A percentile compares a stretch with the other conserved stretches of the same genome.
Evolutionary conservation across 2,888 invertebrate genomes (phyloP).

Genomic region (Pseudoips prasinana): DNA sequence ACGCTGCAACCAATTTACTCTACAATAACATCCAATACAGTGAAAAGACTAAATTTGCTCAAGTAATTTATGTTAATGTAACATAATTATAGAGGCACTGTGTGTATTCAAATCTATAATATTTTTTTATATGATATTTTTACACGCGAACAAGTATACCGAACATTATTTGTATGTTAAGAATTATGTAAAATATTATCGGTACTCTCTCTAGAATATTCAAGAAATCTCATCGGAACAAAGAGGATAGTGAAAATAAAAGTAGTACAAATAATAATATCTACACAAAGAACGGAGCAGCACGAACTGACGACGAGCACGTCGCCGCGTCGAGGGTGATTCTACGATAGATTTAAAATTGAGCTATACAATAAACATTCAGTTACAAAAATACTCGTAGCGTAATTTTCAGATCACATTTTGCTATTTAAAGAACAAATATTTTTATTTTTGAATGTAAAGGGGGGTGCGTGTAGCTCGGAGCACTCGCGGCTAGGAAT

Average conservation of each 20-base stretch:
- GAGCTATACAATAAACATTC: constrained; percentile 77
- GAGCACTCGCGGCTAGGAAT: constrained; percentile 43
- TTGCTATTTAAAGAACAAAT: constrained; percentile 48
- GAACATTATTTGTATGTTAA: constrained; percentile 46
- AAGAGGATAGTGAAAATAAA: constrained; percentile 24
- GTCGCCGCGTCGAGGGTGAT: not conserved
- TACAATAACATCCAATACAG: constrained; percentile 39
- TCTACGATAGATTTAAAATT: constrained; percentile 62
- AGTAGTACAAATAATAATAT: not conserved
- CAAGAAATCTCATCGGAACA: constrained; percentile 23
- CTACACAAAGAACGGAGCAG: constrained; percentile 9
- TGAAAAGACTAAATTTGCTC: constrained; percentile 76
- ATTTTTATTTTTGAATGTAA: constrained; percentile 39
- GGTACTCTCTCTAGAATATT: constrained; percentile 29
- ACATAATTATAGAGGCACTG: constrained; percentile 83
- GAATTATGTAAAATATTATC: constrained; percentile 44
- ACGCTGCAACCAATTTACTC: constrained; percentile 28
- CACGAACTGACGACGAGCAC: too few relatives aligned
- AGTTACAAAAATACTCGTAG: constrained; percentile 79
- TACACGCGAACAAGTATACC: constrained; percentile 57
- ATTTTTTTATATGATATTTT: constrained; percentile 60
- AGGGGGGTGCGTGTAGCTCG: constrained; percentile 8
- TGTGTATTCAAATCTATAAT: constrained; percentile 77
- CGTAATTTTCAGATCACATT: constrained; percentile 78
- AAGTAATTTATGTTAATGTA: constrained; percentile 82